These are phyloP conservation scores for Merops nubicus DNA, from an alignment of 2,113 vertebrate species.

Conservation along the genomic window DNA sequence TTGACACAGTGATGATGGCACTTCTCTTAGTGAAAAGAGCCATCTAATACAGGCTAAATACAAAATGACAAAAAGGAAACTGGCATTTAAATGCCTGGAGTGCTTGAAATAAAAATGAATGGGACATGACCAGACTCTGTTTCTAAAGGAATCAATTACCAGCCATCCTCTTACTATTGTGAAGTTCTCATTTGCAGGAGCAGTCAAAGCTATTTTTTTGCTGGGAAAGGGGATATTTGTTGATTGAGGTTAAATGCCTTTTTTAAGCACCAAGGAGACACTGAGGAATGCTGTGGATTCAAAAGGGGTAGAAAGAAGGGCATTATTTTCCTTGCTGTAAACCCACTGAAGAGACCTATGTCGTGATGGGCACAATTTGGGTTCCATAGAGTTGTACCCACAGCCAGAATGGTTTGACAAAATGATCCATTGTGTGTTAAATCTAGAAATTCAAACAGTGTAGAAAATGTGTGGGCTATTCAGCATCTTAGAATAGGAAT, in stretches of 20 bases:
- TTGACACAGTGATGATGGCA: neutral
- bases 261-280: neutral
- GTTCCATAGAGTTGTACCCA: neutral
- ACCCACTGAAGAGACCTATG: neutral
- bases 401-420: neutral
- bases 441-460: neutral
- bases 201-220: neutral
- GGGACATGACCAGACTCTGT: constrained; percentile 19
- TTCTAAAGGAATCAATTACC: constrained; percentile 34
- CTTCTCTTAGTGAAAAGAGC: constrained; percentile 10
- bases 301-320: neutral
- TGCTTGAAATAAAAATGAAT: constrained; percentile 20
- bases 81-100: neutral
- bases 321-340: neutral
- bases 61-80: neutral
- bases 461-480: neutral
- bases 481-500: neutral
- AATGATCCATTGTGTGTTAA: neutral
- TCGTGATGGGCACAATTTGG: neutral
- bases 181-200: neutral
- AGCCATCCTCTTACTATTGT: neutral
- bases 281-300: neutral
- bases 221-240: neutral
- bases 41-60: neutral
- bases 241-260: neutral